These are phyloP conservation scores for Scotopteryx bipunctaria DNA, from an alignment of 2,888 invertebrate genomes.

Conservation along the genomic window DNA sequence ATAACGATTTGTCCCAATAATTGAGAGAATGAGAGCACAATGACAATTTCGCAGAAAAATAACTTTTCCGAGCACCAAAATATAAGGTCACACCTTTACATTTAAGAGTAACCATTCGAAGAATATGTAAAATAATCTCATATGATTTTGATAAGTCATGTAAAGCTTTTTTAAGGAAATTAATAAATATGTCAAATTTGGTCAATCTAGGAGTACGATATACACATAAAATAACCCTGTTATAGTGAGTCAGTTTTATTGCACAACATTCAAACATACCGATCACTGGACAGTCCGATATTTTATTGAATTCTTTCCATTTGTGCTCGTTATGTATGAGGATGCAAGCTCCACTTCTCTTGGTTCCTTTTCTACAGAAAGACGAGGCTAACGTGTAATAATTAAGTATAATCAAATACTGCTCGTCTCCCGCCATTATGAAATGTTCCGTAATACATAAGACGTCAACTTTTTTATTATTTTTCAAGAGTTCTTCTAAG, in stretches of 20 bases:
- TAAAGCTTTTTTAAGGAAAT: neutral
- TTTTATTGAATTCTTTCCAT: no score
- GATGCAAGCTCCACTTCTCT: neutral
- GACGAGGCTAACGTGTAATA: neutral
- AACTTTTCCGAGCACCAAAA: no score
- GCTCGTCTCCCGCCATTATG: neutral
- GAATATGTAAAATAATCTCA: neutral
- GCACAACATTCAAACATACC: conserved; percentile 12
- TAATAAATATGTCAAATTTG: conserved; percentile 9
- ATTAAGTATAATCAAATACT: neutral
- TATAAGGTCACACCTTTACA: no score
- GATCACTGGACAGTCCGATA: no score
- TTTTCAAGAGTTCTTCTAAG: neutral
- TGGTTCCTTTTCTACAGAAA: neutral
- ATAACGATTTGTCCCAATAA: no score
- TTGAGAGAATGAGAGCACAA: no score
- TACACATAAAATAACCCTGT: conserved; percentile 5
- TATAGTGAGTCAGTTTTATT: neutral
- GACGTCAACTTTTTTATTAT: neutral
- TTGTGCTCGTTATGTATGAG: neutral
- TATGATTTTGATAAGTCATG: neutral
- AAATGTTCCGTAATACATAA: neutral
- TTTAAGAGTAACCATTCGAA: conserved; percentile 6
- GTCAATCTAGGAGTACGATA: neutral
- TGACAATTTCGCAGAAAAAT: no score